Conservation (phyloP, 30 jellyfish, hydroid and myxozoan genomes). For the Hydractinia echinata region DNA sequence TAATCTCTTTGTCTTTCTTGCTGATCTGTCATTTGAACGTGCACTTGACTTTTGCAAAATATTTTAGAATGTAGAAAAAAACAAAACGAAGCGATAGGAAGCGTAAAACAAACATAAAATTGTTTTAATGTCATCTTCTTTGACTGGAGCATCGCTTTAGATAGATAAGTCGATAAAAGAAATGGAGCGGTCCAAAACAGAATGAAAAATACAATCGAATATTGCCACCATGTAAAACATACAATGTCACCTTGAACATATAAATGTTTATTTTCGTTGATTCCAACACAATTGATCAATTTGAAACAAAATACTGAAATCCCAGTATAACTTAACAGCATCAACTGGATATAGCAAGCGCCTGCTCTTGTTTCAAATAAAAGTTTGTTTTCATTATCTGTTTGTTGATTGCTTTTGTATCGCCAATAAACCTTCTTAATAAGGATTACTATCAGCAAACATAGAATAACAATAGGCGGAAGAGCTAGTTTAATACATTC, state of each 20-base stretch:
- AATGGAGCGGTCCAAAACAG: constrained; percentile 31
- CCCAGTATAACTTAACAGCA: constrained; percentile 28
- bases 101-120: not conserved
- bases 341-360: constrained; percentile 17
- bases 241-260: constrained; percentile 40
- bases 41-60: not conserved
- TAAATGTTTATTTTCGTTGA: not conserved
- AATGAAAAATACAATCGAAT: not conserved
- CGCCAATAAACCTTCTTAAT: too few relatives aligned
- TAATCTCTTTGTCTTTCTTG: too few relatives aligned
- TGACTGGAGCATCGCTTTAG: constrained; percentile 5
- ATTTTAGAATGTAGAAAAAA: not conserved
- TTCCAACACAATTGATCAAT: constrained; percentile 22
- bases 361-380: not conserved
- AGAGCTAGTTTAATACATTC: not conserved
- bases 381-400: not conserved
- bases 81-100: constrained; percentile 17
- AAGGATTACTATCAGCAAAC: too few relatives aligned
- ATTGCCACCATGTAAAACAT: constrained; percentile 46
- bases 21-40: not conserved
- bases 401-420: too few relatives aligned
- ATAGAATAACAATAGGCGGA: too few relatives aligned
- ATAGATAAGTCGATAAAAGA: constrained; percentile 23
- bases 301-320: constrained; percentile 7
- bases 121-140: constrained; percentile 2